Evolutionary conservation across 2,113 vertebrate genomes (phyloP), one percentile per base, ranked within the genome.

Genomic region (Gasterosteus nipponicus): DNA sequence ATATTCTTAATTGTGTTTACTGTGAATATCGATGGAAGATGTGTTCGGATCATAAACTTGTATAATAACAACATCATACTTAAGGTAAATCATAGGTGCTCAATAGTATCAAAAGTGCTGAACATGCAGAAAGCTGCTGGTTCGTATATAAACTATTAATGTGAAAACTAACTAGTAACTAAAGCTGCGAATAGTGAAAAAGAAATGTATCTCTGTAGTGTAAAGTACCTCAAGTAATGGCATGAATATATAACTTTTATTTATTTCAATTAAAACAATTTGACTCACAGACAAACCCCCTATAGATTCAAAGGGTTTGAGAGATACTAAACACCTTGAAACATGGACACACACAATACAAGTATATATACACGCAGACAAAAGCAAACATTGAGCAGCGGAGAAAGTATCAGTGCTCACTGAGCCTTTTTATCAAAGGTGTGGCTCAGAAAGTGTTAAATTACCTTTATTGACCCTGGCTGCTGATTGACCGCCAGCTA

Each of bases 401-500:
- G 42, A 77, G 38, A 66, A 31, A 42, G 14, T 67, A 54, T 78
- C 64, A 29, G 22, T 56, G 47, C 65, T 75, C 58, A 41, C 41
- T 72, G 38, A 35, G 15, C 47, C 5, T 78, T 75, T 91, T 91
- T 89, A 62, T 57, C 79, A 57, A 88, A 86, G 84, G 87, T 82
- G 87, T 85, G 82, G 86, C 79, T 80, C 67, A 38, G 71, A 15
- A 29, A 78, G 47, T 80, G 47, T 70, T 87, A 79, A 87, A 89
- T 87, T 60, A 88, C 81, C 86, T 91, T 80, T 77, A 87, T 89
- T 89, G 84, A 89, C 65, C 74, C 73, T 62, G 2, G n/a, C 81
- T 84, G 83, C 56, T 89, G 89, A 89, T 69, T 78, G 90, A 89
- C 83, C 47, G 39, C 80, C 85, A 86, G 80, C 82, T 90, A 78